Conservation (phyloP, 2,113 vertebrate genomes). For the Lates calcarifer region DNA sequence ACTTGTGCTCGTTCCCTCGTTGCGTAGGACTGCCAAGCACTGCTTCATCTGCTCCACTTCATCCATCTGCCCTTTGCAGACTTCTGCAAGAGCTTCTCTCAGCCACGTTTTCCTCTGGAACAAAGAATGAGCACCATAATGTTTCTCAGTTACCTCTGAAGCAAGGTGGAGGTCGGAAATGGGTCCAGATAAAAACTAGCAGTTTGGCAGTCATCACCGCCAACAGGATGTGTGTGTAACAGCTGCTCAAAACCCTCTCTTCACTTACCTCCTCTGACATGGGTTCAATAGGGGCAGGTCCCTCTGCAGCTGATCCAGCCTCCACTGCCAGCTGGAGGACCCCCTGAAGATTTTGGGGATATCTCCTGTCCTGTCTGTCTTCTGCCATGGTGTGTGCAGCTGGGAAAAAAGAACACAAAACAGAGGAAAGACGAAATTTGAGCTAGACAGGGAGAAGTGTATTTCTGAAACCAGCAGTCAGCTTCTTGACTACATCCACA, state of each 20-base stretch:
- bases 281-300: constrained; percentile 78
- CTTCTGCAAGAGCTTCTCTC: constrained; percentile 86
- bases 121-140: neutral
- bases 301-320: constrained; percentile 85
- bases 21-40: constrained; percentile 83
- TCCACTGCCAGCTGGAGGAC: constrained; percentile 91
- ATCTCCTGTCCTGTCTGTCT: constrained; percentile 74
- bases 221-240: too few species aligned
- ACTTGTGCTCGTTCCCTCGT: constrained; percentile 15
- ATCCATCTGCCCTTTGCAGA: constrained; percentile 87
- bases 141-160: neutral
- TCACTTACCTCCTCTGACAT: constrained; percentile 91
- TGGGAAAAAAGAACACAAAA: neutral
- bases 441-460: neutral
- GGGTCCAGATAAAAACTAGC: neutral
- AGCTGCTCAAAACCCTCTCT: too few species aligned
- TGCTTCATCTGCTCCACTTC: constrained; percentile 92
- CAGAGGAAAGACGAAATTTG: neutral
- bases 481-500: neutral
- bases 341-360: constrained; percentile 88
- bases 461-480: neutral
- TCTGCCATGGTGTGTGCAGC: constrained; percentile 78
- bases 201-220: neutral
- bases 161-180: neutral
- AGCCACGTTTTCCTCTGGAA: constrained; percentile 88